Evolutionary conservation across 2,888 invertebrate genomes (phyloP), one percentile per base, ranked within the genome.

Genomic region (Cephus nigrinus): DNA sequence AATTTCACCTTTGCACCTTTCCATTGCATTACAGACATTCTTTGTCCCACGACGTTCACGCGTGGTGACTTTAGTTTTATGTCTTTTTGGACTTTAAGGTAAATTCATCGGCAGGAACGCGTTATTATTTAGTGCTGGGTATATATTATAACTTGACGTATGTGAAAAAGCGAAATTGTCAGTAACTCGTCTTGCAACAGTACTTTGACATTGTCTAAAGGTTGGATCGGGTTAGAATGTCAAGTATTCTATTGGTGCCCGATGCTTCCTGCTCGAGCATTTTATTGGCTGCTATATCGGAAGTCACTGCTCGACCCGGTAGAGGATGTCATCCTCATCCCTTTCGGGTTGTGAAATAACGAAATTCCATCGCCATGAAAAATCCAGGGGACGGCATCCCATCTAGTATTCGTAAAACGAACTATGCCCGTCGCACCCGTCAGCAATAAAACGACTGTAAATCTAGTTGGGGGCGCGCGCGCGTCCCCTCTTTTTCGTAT

Each of bases 311-410:
- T 55, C 55, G 55, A 71, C 75, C 73, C 76, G 15, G 74, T 30
- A 69, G 33, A 78, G 71, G 72, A 76, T 76, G 82, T 78, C 73
- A 75, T 76, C 72, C 78, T 12, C 68, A 76, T 69, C 78, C 35
- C 69, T 68, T 55, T 55, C 77, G 33, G 73, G 75, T 11, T 77
- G 36, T 76, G 82, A 82, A 82, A 82, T 84, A 85, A 84, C 86
- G 81, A 83, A 83, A 85, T 85, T 85, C 84, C 85, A 83, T 82
- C 78, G 81, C 79, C 83, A 79, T 74, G 86, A 82, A 86, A 85
- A 85, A 82, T 82, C 85, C 79, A 33, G 79, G 79, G 77, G 74
- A 73, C 77, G 78, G 68, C 34, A 11, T 79, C 76, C 76, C 78
- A n/a, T 35, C 55, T 34, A 76, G 82, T 78, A 78, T 82, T 80